These are phyloP conservation scores for Psammodynastes pulverulentus DNA, from an alignment of 2,113 vertebrate species.

Conservation along the genomic window DNA sequence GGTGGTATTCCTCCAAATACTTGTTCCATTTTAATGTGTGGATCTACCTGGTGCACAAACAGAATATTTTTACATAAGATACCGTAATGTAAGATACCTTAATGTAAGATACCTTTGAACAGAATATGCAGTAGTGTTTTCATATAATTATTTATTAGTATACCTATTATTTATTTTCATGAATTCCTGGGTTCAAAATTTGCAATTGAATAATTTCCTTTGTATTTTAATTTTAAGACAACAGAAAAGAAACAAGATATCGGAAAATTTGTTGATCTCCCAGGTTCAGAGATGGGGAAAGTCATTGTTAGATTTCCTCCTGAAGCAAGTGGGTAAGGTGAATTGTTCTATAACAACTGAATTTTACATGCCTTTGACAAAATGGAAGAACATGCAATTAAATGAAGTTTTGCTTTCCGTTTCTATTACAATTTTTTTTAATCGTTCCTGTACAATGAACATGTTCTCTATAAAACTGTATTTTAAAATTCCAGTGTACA, in stretches of 20 bases:
- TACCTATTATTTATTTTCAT: background rate
- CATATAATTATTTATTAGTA: background rate
- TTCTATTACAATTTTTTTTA: background rate
- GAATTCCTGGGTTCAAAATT: background rate
- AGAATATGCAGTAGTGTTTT: background rate
- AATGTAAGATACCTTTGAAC: background rate
- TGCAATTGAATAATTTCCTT: conserved; percentile 22
- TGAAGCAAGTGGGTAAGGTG: conserved; percentile 93
- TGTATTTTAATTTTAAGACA: conserved; percentile 68
- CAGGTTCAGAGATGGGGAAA: conserved; percentile 94
- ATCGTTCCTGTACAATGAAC: background rate
- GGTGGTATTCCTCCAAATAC: background rate
- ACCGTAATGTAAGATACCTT: background rate
- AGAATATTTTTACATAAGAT: background rate
- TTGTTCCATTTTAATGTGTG: background rate
- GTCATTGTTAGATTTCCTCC: conserved; percentile 97
- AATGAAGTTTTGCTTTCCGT: background rate
- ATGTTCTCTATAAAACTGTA: background rate
- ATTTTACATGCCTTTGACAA: background rate
- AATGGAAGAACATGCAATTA: background rate
- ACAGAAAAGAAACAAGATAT: conserved; percentile 88
- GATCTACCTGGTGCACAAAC: background rate
- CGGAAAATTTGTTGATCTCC: conserved; percentile 96
- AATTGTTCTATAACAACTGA: background rate
- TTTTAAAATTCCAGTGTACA: background rate